Base-by-base conservation (phyloP, 2,888 invertebrate species). In the Apantesis nais region DNA sequence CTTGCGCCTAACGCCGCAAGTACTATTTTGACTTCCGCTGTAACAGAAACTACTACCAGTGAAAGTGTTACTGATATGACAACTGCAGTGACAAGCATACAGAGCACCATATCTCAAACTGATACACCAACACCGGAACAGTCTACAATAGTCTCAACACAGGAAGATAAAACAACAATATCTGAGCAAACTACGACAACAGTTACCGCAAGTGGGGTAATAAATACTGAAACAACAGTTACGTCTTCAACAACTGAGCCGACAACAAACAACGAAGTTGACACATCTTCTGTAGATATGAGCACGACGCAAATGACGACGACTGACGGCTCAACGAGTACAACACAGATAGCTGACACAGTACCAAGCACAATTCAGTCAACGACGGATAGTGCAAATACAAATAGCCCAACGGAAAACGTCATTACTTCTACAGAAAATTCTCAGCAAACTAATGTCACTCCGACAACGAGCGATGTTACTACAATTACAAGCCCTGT, bases 1-100 rank as follows among this genome's bases (percentile, higher is more conserved):
- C 83, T 78, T 34, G 88, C 87, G n/a, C 86, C 89, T 7, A 89
- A 89, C 71, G 86, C 87, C 44, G 90, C 88, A 73, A 87, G 84
- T 63, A 88, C 89, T 14, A 73, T 82, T 61, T 70, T 75, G 31
- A 70, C 77, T 7, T 69, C 70, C 16, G 71, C 80, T 37, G 73
- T 69, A 55, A 74, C 72, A 41, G 78, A 80, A 67, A 73, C 67
- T 48, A 67, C 68, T 62, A 62, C 74, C 9, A 82, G 60, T 73
- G 74, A 73, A 67, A 74, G 66, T 66, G 58, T 71, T 66, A 73
- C 76, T n/a, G 83, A 83, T 64, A 73, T 70, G 14, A 79, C 78
- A 22, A 74, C 74, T n/a, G 71, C 60, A 12, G 70, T 70, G 1
- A 52, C 62, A 29, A 62, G 60, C 25, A 61, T 41, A 5, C 68